A percentile compares a stretch with the other conserved stretches of the same genome.
These are phyloP conservation scores for Notechis scutatus DNA, from an alignment of 2,113 vertebrate genomes.

Conservation along the genomic window DNA sequence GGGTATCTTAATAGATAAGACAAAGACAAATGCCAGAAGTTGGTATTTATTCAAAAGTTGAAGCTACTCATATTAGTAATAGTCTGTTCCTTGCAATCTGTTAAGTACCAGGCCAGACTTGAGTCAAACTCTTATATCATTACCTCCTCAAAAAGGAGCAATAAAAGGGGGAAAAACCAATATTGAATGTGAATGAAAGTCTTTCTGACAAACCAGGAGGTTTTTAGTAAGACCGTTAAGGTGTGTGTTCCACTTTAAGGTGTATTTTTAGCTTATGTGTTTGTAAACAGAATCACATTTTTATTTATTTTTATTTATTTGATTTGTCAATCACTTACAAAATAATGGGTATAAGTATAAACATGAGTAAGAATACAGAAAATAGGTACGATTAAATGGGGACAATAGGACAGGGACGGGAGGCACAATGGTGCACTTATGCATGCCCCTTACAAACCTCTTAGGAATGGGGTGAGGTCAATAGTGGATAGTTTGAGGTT, in stretches of 20 bases:
- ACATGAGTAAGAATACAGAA: too few species aligned
- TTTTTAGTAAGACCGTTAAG: neutral
- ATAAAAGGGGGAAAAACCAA: neutral
- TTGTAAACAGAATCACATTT: neutral
- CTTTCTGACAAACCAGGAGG: neutral
- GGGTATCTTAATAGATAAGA: neutral
- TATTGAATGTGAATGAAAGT: neutral
- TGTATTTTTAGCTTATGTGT: neutral
- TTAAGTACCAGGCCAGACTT: neutral
- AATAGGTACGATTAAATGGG: too few species aligned
- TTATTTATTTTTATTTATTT: too few species aligned
- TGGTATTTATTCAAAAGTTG: neutral
- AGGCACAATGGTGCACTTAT: too few species aligned
- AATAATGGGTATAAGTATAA: too few species aligned
- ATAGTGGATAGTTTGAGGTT: too few species aligned
- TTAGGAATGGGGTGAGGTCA: too few species aligned
- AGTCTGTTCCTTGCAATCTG: neutral
- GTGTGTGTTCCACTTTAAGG: neutral
- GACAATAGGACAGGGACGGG: too few species aligned
- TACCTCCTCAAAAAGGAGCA: neutral
- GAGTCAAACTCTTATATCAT: neutral
- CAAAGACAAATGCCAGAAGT: neutral
- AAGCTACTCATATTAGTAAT: neutral
- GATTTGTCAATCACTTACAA: too few species aligned
- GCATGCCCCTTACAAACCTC: too few species aligned